phyloP scores from a whole-genome alignment of 2,113 vertebrate genomes.

The crab-eating macaque (Macaca fascicularis) region DNA sequence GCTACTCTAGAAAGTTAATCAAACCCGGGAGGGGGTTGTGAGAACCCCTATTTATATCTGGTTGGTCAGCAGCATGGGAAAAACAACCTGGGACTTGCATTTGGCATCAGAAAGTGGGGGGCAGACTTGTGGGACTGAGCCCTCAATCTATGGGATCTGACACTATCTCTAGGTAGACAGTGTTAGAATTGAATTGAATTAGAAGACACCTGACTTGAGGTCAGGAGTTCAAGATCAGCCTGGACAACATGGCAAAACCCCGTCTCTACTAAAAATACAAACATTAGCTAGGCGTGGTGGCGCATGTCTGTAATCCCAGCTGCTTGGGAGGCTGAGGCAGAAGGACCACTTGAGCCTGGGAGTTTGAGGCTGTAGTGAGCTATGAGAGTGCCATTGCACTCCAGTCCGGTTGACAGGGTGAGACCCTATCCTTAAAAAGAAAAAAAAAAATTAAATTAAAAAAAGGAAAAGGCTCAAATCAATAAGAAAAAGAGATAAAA shows the following conservation, averaged over 20 bases:
- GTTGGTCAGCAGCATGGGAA: background rate
- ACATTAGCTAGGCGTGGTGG: too few species aligned
- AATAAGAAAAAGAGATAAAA: background rate
- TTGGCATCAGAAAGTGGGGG: background rate
- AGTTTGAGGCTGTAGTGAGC: too few species aligned
- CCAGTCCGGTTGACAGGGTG: too few species aligned
- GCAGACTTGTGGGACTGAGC: background rate
- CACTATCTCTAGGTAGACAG: background rate
- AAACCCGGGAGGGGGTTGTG: background rate
- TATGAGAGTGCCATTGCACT: too few species aligned
- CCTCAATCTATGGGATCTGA: background rate
- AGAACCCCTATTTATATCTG: background rate
- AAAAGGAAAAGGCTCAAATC: background rate
- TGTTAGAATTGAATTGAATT: background rate
- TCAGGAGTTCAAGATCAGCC: too few species aligned
- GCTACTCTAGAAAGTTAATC: background rate
- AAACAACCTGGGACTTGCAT: background rate
- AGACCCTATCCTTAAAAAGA: too few species aligned
- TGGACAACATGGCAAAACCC: too few species aligned
- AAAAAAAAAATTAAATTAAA: too few species aligned
- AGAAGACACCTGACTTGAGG: background rate
- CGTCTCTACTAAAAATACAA: too few species aligned
- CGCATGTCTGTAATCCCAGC: too few species aligned
- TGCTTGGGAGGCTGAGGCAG: too few species aligned
- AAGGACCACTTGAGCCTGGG: too few species aligned